Conservation (phyloP, 30 jellyfish, hydroid and myxozoan species). For the Mastigias papua region DNA sequence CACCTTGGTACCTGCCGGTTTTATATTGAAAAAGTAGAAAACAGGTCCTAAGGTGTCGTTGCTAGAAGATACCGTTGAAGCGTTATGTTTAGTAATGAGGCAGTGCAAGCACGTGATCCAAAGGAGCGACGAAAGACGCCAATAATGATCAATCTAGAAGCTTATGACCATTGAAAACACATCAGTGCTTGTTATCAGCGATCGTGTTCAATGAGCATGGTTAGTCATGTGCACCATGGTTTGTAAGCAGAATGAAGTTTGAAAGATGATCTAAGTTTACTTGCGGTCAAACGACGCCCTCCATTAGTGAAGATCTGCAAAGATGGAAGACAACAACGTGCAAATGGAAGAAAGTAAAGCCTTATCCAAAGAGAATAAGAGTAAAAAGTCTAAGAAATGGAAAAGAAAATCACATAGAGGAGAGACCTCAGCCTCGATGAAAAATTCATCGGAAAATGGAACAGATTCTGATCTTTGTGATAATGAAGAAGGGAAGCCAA, state of each 20-base stretch:
- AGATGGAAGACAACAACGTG: not conserved
- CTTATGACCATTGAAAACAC: too few relatives aligned
- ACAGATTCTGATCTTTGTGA: constrained; percentile 13
- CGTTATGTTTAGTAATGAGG: too few relatives aligned
- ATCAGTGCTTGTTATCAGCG: not conserved
- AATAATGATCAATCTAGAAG: too few relatives aligned
- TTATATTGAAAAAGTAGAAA: too few relatives aligned
- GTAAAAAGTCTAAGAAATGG: constrained; percentile 63
- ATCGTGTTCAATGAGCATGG: constrained; percentile 13
- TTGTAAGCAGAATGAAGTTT: constrained; percentile 36
- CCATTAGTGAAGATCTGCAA: not conserved
- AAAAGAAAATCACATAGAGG: constrained; percentile 37
- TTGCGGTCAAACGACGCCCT: not conserved
- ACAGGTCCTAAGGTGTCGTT: too few relatives aligned
- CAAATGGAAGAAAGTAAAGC: not conserved
- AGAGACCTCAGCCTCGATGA: constrained; percentile 36
- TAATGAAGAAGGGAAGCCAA: constrained; percentile 3
- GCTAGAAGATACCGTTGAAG: too few relatives aligned
- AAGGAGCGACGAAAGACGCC: too few relatives aligned
- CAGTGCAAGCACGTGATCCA: too few relatives aligned
- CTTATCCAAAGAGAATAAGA: constrained; percentile 22
- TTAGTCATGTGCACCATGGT: constrained; percentile 54
- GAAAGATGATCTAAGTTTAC: constrained; percentile 45
- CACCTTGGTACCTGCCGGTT: too few relatives aligned
- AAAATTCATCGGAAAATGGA: constrained; percentile 14